Percentiles rank a stretch among this genome's conserved stretches.
Evolutionary conservation across 2,888 invertebrate species (phyloP).

Genomic region (Glomeris marginata): DNA sequence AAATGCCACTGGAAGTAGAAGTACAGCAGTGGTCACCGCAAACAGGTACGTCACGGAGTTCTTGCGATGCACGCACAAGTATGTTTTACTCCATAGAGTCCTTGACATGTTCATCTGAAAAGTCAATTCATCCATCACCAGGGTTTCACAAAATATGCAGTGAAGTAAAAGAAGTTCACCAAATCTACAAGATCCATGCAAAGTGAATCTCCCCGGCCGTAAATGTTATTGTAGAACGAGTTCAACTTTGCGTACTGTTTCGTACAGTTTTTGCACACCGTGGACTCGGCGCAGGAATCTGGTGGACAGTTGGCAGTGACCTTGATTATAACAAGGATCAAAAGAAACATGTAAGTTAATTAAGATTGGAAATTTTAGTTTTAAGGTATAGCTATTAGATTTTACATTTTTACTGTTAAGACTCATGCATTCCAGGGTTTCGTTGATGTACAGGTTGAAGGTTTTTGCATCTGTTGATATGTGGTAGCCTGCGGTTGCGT

Average conservation of each 20-base stretch:
- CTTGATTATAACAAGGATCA: too few relatives aligned
- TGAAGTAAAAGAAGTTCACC: conserved; percentile 31
- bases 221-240: conserved; percentile 42
- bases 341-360: too few relatives aligned
- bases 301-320: conserved; percentile 19
- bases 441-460: conserved; percentile 27
- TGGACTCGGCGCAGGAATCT: neutral
- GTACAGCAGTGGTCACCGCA: conserved; percentile 37
- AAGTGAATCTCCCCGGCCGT: conserved; percentile 41
- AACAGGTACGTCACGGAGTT: conserved; percentile 43
- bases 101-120: conserved; percentile 49
- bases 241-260: conserved; percentile 39
- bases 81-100: conserved; percentile 42
- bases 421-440: conserved; percentile 20
- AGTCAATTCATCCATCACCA: neutral
- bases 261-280: conserved; percentile 39
- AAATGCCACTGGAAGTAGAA: conserved; percentile 40
- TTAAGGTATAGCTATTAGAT: neutral
- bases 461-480: conserved; percentile 37
- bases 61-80: conserved; percentile 40
- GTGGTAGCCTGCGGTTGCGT: conserved; percentile 22
- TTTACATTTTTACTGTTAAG: conserved; percentile 1
- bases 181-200: conserved; percentile 54
- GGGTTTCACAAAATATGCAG: neutral
- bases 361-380: conserved; percentile 12